Evolutionary conservation across 2,113 vertebrate genomes (phyloP).

Genomic region (Henicopernis longicauda): DNA sequence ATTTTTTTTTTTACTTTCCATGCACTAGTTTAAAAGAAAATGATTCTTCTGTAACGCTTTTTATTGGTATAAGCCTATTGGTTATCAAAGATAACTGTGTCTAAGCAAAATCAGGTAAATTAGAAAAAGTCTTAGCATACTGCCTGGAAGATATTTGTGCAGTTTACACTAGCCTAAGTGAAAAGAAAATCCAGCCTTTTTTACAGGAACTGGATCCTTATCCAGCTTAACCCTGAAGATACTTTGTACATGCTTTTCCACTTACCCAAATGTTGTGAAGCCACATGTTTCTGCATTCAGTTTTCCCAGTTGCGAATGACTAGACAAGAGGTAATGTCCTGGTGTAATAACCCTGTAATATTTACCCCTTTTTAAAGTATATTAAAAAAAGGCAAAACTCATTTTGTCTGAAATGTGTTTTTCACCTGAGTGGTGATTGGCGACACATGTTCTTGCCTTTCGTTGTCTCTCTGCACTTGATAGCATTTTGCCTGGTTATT

Average conservation of each 20-base stretch:
- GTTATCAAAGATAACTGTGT: neutral
- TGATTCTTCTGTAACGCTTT: neutral
- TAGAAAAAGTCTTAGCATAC: neutral
- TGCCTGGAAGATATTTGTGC: neutral
- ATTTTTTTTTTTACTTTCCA: neutral
- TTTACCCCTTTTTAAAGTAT: neutral
- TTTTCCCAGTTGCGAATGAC: neutral
- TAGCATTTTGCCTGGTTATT: neutral
- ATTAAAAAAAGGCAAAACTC: neutral
- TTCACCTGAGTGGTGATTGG: neutral
- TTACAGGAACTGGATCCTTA: neutral
- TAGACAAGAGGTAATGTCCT: neutral
- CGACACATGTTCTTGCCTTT: neutral
- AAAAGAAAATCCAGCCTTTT: neutral
- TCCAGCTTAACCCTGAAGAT: neutral
- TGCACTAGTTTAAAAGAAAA: neutral
- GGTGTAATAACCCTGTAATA: neutral
- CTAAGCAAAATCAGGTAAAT: neutral
- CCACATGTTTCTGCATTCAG: neutral
- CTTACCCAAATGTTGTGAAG: neutral
- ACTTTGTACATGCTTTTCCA: neutral
- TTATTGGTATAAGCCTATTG: neutral
- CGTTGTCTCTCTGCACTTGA: neutral
- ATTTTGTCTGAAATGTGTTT: neutral
- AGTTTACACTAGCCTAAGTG: neutral